phyloP scores from a whole-genome alignment of 2,888 invertebrate genomes.

The Drosophila birchii region DNA sequence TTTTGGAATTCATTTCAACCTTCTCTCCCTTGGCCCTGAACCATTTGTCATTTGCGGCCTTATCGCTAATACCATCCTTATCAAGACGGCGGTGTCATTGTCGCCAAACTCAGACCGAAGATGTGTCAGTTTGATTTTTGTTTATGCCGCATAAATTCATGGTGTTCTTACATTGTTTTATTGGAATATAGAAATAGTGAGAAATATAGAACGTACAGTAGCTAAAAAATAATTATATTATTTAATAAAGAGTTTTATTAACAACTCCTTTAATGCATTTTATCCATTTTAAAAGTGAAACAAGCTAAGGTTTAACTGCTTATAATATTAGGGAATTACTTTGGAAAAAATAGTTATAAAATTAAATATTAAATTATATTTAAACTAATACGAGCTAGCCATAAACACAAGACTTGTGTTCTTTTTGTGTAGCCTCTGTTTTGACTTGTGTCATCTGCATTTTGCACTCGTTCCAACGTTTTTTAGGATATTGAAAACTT shows the following conservation, averaged over 20 bases:
- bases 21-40: not conserved
- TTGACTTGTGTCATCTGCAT: slow-evolving; percentile 28
- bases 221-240: too few species aligned
- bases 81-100: slow-evolving; percentile 31
- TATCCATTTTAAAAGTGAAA: too few species aligned
- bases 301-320: too few species aligned
- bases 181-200: not conserved
- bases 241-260: too few species aligned
- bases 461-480: slow-evolving; percentile 6
- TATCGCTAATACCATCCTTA: slow-evolving; percentile 21
- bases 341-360: too few species aligned
- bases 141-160: not conserved
- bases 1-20: not conserved
- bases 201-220: too few species aligned
- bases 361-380: too few species aligned
- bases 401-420: not conserved
- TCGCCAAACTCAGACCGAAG: slow-evolving; percentile 11
- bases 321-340: too few species aligned
- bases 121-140: slow-evolving; percentile 4
- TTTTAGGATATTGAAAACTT: slow-evolving; percentile 37
- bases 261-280: too few species aligned
- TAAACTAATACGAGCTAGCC: not conserved
- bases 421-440: not conserved
- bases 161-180: not conserved
- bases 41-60: slow-evolving; percentile 7